Evolutionary conservation across 2,113 vertebrate genomes (phyloP), one percentile per base, ranked within the genome.

Genomic region (Hylia prasina): DNA sequence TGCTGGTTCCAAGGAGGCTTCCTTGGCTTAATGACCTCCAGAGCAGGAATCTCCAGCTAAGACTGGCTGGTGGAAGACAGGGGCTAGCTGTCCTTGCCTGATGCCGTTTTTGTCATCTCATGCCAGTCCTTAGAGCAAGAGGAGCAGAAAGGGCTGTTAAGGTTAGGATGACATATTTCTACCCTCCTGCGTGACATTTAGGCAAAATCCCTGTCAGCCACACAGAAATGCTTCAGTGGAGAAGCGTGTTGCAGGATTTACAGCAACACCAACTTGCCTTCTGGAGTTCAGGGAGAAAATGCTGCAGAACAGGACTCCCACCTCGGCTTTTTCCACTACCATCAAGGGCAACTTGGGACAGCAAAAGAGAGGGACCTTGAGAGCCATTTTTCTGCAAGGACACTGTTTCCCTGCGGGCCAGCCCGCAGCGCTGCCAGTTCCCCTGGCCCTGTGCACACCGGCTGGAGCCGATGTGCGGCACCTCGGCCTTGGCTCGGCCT

Each of bases 241-340:
- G 0, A 87, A 78, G 37, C 3, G 17, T 70, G 53, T 24, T 31
- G 33, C 70, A 68, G 84, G 81, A 84, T 84, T 91, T 91, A 56
- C 73, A 79, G 39, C 75, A 65, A 45, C 53, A 45, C 39, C 89
- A 91, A 11, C 63, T 84, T 61, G 82, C 51, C 23, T 91, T 47
- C 77, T 63, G 73, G 45, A 82, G 57, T 69, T 79, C 87, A 89
- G 79, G 81, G 89, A 94, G 89, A 94, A 95, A 95, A 97, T 93
- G 91, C 57, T 82, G 91, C n/a, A 72, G 77, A 96, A 80, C 75
- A 50, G 57, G 93, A 96, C 78, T 85, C 9, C 25, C 21, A 25
- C 39, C 23, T 42, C 69, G 78, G 57, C 69, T 91, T 94, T 91
- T 94, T 91, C 81, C 23, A 20, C 57, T 72, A 4, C 48, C 37